Conservation (phyloP, 92 coral and sea anemone genomes). For the Chrysogorgia sp. region DNA sequence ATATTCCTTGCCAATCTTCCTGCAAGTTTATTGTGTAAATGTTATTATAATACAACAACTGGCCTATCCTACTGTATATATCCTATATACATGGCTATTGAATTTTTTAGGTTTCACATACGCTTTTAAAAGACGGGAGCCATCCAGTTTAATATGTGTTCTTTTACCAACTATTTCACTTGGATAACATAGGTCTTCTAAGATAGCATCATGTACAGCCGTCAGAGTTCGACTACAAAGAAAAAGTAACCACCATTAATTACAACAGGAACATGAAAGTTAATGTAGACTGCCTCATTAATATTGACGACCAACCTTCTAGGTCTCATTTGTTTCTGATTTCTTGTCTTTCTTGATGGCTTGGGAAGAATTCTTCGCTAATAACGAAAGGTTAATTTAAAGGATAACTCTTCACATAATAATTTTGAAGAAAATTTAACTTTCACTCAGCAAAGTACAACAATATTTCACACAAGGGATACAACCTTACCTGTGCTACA, state of each 20-base stretch:
- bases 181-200: conserved; percentile 94
- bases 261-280: not conserved
- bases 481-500: conserved; percentile 80
- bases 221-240: conserved; percentile 88
- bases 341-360: conserved; percentile 87
- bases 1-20: not conserved
- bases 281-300: conserved; percentile 10
- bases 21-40: too few species aligned
- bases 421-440: not conserved
- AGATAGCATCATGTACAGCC: conserved; percentile 94
- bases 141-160: conserved; percentile 82
- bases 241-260: not conserved
- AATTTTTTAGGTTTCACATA: conserved; percentile 43
- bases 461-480: not conserved
- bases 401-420: not conserved
- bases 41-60: too few species aligned
- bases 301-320: conserved; percentile 65
- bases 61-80: too few species aligned
- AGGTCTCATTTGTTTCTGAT: conserved; percentile 94
- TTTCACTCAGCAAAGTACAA: too few species aligned
- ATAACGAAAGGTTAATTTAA: conserved; percentile 3
- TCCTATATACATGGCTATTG: too few species aligned
- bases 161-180: conserved; percentile 99
- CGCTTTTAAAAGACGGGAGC: conserved; percentile 92
- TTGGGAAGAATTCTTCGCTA: conserved; percentile 94